phyloP scores from a whole-genome alignment of 2,113 vertebrate species.

The Silurus asotus region DNA sequence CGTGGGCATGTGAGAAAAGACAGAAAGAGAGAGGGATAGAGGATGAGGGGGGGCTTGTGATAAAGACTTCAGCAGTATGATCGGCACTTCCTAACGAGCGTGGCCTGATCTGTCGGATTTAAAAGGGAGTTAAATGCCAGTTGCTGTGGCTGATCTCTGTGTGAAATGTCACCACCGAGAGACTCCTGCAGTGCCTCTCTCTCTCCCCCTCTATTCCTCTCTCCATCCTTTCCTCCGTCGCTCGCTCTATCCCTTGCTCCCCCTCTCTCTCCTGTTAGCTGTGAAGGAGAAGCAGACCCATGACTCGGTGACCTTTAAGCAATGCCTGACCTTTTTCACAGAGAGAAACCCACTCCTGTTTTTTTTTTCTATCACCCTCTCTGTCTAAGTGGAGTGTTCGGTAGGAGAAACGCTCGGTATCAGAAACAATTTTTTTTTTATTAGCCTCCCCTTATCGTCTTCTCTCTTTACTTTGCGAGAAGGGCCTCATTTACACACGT shows the following conservation, averaged over 20 bases:
- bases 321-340: constrained; percentile 48
- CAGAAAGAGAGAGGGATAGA: constrained; percentile 22
- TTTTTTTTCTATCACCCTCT: not conserved
- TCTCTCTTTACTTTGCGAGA: too few species aligned
- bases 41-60: constrained; percentile 15
- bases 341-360: not conserved
- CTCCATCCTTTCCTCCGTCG: not conserved
- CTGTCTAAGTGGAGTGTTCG: not conserved
- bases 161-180: constrained; percentile 80
- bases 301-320: constrained; percentile 45
- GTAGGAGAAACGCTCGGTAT: too few species aligned
- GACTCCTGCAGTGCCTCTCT: constrained; percentile 68
- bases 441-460: not conserved
- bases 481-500: not conserved
- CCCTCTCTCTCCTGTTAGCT: constrained; percentile 7
- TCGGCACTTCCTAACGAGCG: constrained; percentile 39
- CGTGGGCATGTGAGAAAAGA: constrained; percentile 21
- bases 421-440: not conserved
- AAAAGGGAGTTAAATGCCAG: constrained; percentile 81
- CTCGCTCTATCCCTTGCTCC: constrained; percentile 15
- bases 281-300: constrained; percentile 34
- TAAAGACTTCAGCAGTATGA: constrained; percentile 68
- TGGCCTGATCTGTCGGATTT: constrained; percentile 70
- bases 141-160: constrained; percentile 77
- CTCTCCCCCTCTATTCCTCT: constrained; percentile 48